Percentiles rank a stretch among this genome's conserved stretches.
These are phyloP conservation scores for Cerceris ruficornis DNA, from an alignment of 2,888 invertebrate species.

Conservation along the genomic window DNA sequence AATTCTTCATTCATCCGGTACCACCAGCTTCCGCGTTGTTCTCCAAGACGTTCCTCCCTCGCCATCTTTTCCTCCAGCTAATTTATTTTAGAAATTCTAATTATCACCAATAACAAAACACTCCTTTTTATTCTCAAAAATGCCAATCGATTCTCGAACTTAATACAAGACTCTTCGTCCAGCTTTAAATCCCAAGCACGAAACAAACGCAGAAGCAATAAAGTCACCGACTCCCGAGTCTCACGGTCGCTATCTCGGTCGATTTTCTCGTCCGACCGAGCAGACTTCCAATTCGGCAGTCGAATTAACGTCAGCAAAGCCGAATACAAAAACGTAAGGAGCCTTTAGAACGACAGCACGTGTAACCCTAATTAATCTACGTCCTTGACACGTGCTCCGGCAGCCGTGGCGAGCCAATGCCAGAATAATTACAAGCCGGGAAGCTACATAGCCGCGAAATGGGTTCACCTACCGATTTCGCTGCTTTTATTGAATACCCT, in stretches of 20 bases:
- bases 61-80: too few species aligned
- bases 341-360: slow-evolving; percentile 37
- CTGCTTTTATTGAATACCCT: slow-evolving; percentile 16
- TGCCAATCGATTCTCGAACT: too few species aligned
- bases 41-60: too few species aligned
- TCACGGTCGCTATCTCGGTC: background rate
- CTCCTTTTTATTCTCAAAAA: too few species aligned
- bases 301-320: slow-evolving; percentile 10
- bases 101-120: too few species aligned
- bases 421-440: slow-evolving; percentile 53
- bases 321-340: slow-evolving; percentile 31
- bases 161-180: too few species aligned
- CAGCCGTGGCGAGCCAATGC: slow-evolving; percentile 51
- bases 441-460: slow-evolving; percentile 35
- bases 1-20: too few species aligned
- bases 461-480: slow-evolving; percentile 1
- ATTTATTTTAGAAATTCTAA: too few species aligned
- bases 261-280: background rate
- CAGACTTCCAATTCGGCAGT: slow-evolving; percentile 11
- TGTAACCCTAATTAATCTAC: slow-evolving; percentile 50
- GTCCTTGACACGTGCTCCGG: slow-evolving; percentile 64
- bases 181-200: too few species aligned
- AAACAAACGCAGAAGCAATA: too few species aligned
- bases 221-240: too few species aligned
- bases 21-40: too few species aligned